Evolutionary conservation across 2,888 invertebrate genomes (phyloP), one percentile per base, ranked within the genome.

Genomic region (Spilarctia lutea): DNA sequence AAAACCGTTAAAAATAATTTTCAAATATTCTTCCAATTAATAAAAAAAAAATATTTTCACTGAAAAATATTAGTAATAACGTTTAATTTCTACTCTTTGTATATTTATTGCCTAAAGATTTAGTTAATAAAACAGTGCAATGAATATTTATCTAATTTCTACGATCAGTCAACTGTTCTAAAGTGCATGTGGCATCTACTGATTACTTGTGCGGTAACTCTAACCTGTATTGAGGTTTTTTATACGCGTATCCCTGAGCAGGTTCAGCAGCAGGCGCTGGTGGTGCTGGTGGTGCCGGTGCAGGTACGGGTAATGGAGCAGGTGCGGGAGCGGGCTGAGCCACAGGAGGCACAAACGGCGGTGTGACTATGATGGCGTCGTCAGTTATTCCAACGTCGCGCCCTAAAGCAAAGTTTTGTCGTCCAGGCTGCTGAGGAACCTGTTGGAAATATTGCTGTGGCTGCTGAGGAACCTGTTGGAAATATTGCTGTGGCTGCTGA

Each of bases 331-430:
- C 84, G 3, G 90, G 88, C 24, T 84, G 84, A 4, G 86, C 86
- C 4, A 88, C 81, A 16, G 93, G 87, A 4, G 94, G 92, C 72
- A 94, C 94, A 65, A 93, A 91, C 6, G 94, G 96, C 20, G 96
- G 94, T 0, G 96, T 96, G 78, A 96, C 91, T 72, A 96, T 95
- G 45, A 96, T 92, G 10, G 96, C 94, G 68, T 96, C 96, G 73
- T 96, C 96, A 1, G 96, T 96, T 42, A 96, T 80, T 0, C 89
- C 93, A 16, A 95, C 94, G 74, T 96, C 95, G 3, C 96, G 93
- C 3, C 88, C 90, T 0, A 89, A 87, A 2, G 93, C 90, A 7
- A 80, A 81, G 63, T 91, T 90, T n/a, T 86, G 81, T 77, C 90
- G 91, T 10, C 84, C 85, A 27, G 86, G 85, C 63, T 86, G 88